Evolutionary conservation across 1,140 invertebrate genomes (phyloP).

Genomic region (Mizuhopecten yessoensis): DNA sequence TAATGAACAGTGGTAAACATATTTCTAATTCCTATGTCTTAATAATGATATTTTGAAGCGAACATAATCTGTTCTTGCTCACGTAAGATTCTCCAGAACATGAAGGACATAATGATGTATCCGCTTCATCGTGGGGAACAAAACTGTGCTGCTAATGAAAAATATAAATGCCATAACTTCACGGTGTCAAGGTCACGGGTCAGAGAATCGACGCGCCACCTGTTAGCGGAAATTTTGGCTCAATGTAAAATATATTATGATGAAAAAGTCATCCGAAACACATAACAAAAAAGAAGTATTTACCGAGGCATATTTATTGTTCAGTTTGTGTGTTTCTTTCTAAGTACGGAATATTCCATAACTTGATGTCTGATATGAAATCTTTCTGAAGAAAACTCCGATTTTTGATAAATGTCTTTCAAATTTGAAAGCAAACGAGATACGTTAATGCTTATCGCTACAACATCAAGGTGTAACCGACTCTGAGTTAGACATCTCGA

Average conservation of each 20-base stretch:
- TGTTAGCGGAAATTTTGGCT: constrained; percentile 11
- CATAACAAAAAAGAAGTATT: neutral
- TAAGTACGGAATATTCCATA: neutral
- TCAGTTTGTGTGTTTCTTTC: neutral
- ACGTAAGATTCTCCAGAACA: neutral
- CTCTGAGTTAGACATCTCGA: constrained; percentile 2
- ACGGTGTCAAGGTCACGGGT: constrained; percentile 36
- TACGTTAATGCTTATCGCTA: neutral
- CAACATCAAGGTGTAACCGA: neutral
- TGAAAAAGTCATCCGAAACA: neutral
- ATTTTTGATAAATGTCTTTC: constrained; percentile 3
- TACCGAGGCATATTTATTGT: neutral
- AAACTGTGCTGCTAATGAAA: neutral
- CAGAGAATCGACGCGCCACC: constrained; percentile 2
- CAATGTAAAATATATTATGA: neutral
- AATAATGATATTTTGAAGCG: neutral
- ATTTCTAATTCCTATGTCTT: neutral
- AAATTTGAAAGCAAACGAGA: constrained; percentile 20
- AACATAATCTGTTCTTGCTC: neutral
- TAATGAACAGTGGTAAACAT: neutral
- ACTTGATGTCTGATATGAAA: neutral
- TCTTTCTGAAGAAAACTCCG: neutral
- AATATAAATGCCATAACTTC: constrained; percentile 28
- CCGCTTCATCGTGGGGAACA: neutral
- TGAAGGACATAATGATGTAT: neutral